phyloP scores from a whole-genome alignment of 2,113 vertebrate species.

The Athene noctua region DNA sequence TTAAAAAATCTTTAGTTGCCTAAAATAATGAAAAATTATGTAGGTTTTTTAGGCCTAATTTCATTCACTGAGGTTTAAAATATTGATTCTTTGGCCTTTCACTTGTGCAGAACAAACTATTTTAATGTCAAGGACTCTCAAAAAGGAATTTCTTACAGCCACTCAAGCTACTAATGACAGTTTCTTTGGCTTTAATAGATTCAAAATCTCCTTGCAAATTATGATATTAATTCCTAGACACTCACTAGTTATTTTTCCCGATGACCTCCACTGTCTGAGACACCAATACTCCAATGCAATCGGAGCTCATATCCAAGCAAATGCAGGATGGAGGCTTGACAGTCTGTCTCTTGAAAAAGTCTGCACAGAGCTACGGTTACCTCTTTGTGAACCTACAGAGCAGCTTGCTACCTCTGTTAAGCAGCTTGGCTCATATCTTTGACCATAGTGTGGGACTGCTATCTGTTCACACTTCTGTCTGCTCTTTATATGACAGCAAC shows the following conservation, averaged over 20 bases:
- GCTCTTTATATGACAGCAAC: too few relatives aligned
- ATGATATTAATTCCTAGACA: background rate
- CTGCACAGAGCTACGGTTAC: background rate
- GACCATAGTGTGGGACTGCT: background rate
- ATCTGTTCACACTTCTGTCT: background rate
- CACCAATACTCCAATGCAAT: background rate
- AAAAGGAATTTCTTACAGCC: background rate
- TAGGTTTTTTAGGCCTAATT: background rate
- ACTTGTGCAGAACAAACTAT: background rate
- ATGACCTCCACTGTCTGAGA: background rate
- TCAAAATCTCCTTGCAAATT: background rate
- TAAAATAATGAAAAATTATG: background rate
- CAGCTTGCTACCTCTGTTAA: background rate
- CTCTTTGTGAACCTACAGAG: background rate
- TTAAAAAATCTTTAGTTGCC: background rate
- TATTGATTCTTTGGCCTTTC: background rate
- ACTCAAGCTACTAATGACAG: background rate
- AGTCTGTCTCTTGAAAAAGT: background rate
- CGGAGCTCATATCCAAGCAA: background rate
- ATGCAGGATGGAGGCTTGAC: background rate
- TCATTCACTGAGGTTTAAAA: background rate
- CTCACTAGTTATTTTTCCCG: background rate
- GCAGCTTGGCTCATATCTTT: background rate
- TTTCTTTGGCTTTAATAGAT: background rate
- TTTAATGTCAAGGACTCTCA: background rate